Conservation (phyloP, 2,113 vertebrate species). For the Vireo altiloquus region DNA sequence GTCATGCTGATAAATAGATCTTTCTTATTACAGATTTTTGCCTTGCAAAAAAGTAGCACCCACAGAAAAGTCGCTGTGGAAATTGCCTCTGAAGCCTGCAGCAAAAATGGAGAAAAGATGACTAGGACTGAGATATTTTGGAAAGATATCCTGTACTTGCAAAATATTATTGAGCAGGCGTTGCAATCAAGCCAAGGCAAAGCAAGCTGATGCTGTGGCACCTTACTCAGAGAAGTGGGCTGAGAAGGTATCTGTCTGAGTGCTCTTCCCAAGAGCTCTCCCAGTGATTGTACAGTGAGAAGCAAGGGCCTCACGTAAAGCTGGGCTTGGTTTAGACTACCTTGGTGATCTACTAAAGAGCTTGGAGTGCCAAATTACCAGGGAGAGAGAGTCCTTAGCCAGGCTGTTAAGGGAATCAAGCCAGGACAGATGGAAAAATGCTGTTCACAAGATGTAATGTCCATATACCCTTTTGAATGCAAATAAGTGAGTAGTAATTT, state of each 20-base stretch:
- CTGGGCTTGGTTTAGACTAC: neutral
- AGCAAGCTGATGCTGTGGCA: neutral
- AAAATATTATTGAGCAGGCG: neutral
- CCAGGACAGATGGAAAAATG: neutral
- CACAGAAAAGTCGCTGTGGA: neutral
- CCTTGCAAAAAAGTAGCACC: neutral
- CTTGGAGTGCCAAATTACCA: neutral
- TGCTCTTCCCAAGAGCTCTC: neutral
- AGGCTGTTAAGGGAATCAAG: neutral
- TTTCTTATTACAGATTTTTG: neutral
- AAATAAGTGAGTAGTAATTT: neutral
- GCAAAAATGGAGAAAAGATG: neutral
- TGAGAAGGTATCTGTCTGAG: neutral
- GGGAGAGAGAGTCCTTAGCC: neutral
- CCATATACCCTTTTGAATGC: neutral
- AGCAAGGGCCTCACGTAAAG: neutral
- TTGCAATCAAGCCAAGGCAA: neutral
- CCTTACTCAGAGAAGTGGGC: neutral
- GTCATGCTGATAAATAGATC: neutral
- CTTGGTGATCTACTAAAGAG: neutral
- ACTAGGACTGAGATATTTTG: neutral
- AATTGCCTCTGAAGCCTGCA: neutral
- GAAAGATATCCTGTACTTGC: neutral
- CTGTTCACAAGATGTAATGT: neutral
- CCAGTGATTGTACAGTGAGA: neutral